Base-by-base conservation (phyloP, 2,888 invertebrate species). In the Epistrophella euchroma region DNA sequence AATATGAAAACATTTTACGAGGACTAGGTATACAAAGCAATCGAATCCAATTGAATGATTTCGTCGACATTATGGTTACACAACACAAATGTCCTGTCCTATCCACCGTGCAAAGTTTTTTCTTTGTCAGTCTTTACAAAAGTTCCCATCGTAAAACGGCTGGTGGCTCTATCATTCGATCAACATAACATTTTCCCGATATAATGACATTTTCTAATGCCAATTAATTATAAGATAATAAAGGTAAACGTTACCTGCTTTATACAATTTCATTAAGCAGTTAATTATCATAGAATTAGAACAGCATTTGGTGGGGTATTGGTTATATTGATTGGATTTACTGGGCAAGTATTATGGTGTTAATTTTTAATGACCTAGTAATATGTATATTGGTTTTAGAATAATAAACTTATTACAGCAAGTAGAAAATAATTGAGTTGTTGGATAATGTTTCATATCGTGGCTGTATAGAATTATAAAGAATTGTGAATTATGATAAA, bases 171-270 rank as follows among this genome's bases (percentile, higher is more conserved):
- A 72, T 72, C 72, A 58, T 66, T 75, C 66, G 60, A 76, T 80
- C 80, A 72, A 25, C 2, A 25, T 25, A 25, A 80, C 60, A 85
- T 85, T 72, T 80, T 40, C 64, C 56, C 2, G 32, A 71, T 64
- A 74, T 77, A 86, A 77, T 28, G 28, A 73, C 76, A 77, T 77
- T 80, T 86, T 77, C 85, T 86, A 86, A 82, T 73, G 77, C 62
- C 85, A 82, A 86, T 86, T 81, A 86, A 82, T 86, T 73, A 86
- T 82, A 70, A 73, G 81, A 86, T 82, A 86, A 68, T 47, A 55
- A 79, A 40, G 15, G 60, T 37, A 22, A 9, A 32, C 68, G 43
- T 60, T 37, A 28, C 13, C 13, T n/a, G 19, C 35, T 35, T 25
- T 22, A 25, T 28, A 62, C 68, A 74, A 50, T 40, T 73, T 19